phyloP scores from a whole-genome alignment of 2,888 invertebrate species.

The Dasysyrphus albostriatus region DNA sequence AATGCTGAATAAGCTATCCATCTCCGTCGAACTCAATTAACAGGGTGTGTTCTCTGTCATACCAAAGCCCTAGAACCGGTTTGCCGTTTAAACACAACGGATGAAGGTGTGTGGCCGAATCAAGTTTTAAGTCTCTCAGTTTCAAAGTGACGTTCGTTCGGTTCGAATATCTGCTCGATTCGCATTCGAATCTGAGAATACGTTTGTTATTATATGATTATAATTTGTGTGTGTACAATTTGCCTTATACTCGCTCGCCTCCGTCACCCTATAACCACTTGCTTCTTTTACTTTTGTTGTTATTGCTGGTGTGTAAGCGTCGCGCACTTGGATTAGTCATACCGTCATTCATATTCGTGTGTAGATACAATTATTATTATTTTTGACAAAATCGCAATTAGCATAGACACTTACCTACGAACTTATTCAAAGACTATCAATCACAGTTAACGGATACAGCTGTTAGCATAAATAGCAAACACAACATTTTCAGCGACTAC shows the following conservation, averaged over 20 bases:
- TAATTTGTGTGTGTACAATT: conserved; percentile 35
- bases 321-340: conserved; percentile 27
- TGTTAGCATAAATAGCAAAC: conserved; percentile 27
- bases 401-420: conserved; percentile 50
- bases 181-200: conserved; percentile 70
- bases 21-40: conserved; percentile 13
- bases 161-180: conserved; percentile 79
- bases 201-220: conserved; percentile 18
- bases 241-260: conserved; percentile 32
- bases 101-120: conserved; percentile 75
- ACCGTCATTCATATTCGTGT: neutral
- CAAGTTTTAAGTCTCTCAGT: conserved; percentile 79
- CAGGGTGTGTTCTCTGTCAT: conserved; percentile 39
- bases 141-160: conserved; percentile 83
- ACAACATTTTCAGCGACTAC: neutral
- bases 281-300: conserved; percentile 19
- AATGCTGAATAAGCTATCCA: conserved; percentile 13
- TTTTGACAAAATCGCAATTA: conserved; percentile 36
- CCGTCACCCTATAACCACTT: conserved; percentile 28
- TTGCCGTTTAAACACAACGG: conserved; percentile 18
- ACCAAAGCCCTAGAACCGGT: conserved; percentile 52
- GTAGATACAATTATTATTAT: neutral
- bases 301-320: conserved; percentile 16
- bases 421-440: conserved; percentile 60
- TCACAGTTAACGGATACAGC: conserved; percentile 60